Base-by-base conservation (phyloP, 2,888 invertebrate genomes). In the Dynastes grantii region DNA sequence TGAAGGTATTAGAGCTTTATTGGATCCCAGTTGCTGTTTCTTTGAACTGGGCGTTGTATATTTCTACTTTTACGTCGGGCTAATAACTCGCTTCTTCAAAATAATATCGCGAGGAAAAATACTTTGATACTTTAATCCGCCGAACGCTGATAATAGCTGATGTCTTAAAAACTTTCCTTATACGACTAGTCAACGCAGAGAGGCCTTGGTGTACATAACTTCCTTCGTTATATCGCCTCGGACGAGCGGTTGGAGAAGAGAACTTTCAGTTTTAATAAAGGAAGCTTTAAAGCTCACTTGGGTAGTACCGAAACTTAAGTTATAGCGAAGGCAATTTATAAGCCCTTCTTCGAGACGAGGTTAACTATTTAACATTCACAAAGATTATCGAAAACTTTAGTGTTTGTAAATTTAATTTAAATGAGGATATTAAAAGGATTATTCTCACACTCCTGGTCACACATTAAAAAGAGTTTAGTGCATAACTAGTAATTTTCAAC, bases 1-100 rank as follows among this genome's bases (percentile, higher is more conserved):
- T 77, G 79, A 79, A 78, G 77, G 80, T 78, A 78, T 80, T 80
- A 78, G 53, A 61, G 75, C 73, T 71, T 78, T 80, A 80, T 80
- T 76, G 71, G 71, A 73, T 79, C 55, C 29, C 8, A 9, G 22
- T 22, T 8, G 76, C 76, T 76, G 55, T 67, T 29, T 51, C 55
- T 63, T 76, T 61, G 58, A 76, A 9, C 22, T 22, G 40, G 22
- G 11, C 40, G 68, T 40, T 55, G 53, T 40, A 29, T 67, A 76
- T 55, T 68, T 76, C 67, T 68, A 76, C 63, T 76, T 75, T 58
- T 45, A 40, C 61, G 22, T 61, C 73, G 55, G 32, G 29, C 61
- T 75, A 75, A 75, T 61, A 61, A 73, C 58, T 37, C 58, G 73
- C 40, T n/a, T 49, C 49, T 70, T 70, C 53, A 37, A n/a, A 29